Evolutionary conservation across 1,140 invertebrate species (phyloP).

Genomic region (Scaptodrosophila lebanonensis): DNA sequence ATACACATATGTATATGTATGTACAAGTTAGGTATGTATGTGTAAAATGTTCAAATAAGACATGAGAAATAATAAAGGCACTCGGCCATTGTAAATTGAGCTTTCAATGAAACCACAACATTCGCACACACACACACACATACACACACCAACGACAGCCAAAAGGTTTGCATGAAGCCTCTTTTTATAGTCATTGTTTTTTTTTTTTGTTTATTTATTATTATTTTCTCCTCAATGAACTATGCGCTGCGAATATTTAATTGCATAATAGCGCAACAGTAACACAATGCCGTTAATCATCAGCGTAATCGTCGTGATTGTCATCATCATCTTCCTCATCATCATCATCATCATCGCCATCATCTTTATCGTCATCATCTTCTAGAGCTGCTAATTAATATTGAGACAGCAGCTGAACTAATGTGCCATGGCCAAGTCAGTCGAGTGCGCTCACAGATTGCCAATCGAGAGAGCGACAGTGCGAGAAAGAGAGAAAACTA

Average conservation of each 20-base stretch:
- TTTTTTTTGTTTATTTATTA: no score
- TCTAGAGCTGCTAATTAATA: constrained; percentile 46
- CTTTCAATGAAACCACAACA: constrained; percentile 37
- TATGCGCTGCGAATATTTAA: constrained; percentile 42
- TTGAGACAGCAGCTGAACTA: constrained; percentile 15
- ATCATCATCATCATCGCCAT: constrained; percentile 20
- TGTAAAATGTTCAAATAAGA: background rate
- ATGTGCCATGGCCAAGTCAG: no score
- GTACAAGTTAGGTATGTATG: background rate
- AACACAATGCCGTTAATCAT: constrained; percentile 37
- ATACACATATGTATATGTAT: constrained; percentile 16
- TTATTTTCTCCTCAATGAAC: constrained; percentile 25
- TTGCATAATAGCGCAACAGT: constrained; percentile 48
- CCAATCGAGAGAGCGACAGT: constrained; percentile 25
- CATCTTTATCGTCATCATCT: constrained; percentile 42
- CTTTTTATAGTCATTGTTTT: no score
- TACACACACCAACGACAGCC: constrained; percentile 11
- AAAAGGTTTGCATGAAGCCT: constrained; percentile 11
- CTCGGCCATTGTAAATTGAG: constrained; percentile 35
- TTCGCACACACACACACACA: no score
- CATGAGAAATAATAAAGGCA: no score
- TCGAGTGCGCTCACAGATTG: no score
- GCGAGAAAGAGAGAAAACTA: constrained; percentile 36
- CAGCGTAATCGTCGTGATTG: constrained; percentile 20
- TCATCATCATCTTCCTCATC: constrained; percentile 17